phyloP scores from a whole-genome alignment of 2,797 vertebrate species.

The Sorex maritimensis region DNA sequence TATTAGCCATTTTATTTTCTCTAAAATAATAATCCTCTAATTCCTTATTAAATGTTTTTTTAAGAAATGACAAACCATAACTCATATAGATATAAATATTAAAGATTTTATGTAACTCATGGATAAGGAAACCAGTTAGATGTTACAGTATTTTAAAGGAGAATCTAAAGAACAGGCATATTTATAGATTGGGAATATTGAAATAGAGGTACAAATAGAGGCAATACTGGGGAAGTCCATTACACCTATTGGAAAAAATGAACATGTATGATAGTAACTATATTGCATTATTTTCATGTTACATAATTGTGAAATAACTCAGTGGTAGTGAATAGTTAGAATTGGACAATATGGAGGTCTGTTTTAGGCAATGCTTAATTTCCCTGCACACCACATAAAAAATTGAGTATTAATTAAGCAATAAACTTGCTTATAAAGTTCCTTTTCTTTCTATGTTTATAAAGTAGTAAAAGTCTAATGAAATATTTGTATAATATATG shows the following conservation, averaged over 20 bases:
- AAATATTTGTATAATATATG: too few relatives aligned
- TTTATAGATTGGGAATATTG: slow-evolving; percentile 15
- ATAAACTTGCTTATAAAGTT: slow-evolving; percentile 67
- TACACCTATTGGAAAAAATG: slow-evolving; percentile 49
- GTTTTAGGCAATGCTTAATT: slow-evolving; percentile 19
- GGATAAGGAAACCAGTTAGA: slow-evolving; percentile 38
- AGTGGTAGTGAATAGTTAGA: slow-evolving; percentile 33
- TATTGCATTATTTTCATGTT: slow-evolving; percentile 30
- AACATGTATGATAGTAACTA: slow-evolving; percentile 9
- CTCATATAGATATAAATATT: not conserved
- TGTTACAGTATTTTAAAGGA: slow-evolving; percentile 10
- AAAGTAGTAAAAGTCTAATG: too few relatives aligned
- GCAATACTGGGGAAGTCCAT: slow-evolving; percentile 33
- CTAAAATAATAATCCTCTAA: not conserved
- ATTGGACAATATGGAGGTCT: slow-evolving; percentile 2
- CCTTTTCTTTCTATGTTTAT: slow-evolving; percentile 40
- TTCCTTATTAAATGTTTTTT: slow-evolving; percentile 28
- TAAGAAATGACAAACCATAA: slow-evolving; percentile 9
- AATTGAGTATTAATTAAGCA: slow-evolving; percentile 26
- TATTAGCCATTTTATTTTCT: not conserved
- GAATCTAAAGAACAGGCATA: not conserved
- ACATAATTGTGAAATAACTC: slow-evolving; percentile 51
- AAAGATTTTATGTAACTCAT: slow-evolving; percentile 24
- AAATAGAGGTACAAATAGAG: slow-evolving; percentile 10
- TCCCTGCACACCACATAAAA: not conserved